Base-by-base conservation (phyloP, 2,888 invertebrate genomes). In the Xylophagus ater region DNA sequence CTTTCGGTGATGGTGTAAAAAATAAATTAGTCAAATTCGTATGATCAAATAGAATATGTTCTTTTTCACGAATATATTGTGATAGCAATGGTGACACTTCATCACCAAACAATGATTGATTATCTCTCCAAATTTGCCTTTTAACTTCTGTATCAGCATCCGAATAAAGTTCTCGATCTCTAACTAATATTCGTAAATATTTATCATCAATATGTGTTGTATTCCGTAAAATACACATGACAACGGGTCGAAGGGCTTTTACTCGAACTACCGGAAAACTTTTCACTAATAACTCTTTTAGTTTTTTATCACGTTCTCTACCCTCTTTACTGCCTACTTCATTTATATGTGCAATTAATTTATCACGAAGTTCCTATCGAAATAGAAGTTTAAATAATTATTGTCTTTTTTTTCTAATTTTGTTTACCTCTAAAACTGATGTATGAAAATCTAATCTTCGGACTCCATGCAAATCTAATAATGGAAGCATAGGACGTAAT, bases 41-140 rank as follows among this genome's bases (percentile, higher is more conserved):
- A 60, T 90, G 88, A 58, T 88, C 88, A 64, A 92, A 93, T 19
- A 96, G 66, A 14, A 89, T 74, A 60, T 84, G 83, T 60, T 94
- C 93, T 58, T 96, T 96, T 60, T 92, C 92, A 49, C 86, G 78
- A 28, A 89, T 92, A 53, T 96, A 97, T 58, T 87, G 86, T 51
- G 87, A 89, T 19, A 97, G 72, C 20, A 96, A 67, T 1, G 96
- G 96, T 1, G 93, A 93, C 0, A 96, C 93, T 71, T 96, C 96
- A 63, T 96, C 94, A 12, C 94, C 93, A 68, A 96, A 96, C 19
- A 96, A 65, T 2, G 89, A 86, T 58, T 96, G 94, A 64, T 96
- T 93, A 54, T 94, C 92, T 55, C 92, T 86, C 97, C 97, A 97
- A 52, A 97, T 96, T 60, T 97, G 96, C 28, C 94, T 72, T 59